These are phyloP conservation scores for Brenthis ino DNA, from an alignment of 2,888 invertebrate genomes.

Conservation along the genomic window DNA sequence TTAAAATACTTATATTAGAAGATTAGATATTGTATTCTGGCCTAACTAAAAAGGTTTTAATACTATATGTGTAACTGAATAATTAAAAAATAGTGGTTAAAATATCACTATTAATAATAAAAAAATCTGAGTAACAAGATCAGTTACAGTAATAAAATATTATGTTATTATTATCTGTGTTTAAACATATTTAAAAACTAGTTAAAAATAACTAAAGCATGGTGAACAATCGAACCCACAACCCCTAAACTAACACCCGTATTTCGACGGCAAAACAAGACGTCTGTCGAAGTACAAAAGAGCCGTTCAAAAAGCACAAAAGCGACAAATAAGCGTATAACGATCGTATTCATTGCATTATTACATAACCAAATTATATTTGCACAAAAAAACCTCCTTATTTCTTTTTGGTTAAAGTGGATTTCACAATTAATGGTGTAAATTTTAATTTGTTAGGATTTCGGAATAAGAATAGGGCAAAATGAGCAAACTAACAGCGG, in stretches of 20 bases:
- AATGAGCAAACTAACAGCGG: constrained; percentile 60
- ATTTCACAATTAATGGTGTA: constrained; percentile 38
- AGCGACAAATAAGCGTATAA: constrained; percentile 76
- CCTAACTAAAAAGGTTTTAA: no score
- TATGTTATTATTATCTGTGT: no score
- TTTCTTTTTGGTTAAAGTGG: constrained; percentile 17
- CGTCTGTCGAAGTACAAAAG: constrained; percentile 70
- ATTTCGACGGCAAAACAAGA: constrained; percentile 65
- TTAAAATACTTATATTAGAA: no score
- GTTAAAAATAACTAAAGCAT: constrained; percentile 12
- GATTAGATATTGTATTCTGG: no score
- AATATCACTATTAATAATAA: no score
- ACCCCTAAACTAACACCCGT: constrained; percentile 53
- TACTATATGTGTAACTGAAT: no score
- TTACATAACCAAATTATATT: constrained; percentile 45
- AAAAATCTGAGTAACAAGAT: no score
- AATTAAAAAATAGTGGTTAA: no score
- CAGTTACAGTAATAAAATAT: no score
- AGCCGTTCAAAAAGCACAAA: constrained; percentile 61
- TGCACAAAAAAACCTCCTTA: constrained; percentile 30
- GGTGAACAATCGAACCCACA: constrained; percentile 28
- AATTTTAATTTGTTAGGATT: constrained; percentile 42
- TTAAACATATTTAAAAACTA: constrained; percentile 3
- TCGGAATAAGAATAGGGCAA: constrained; percentile 52
- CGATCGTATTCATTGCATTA: constrained; percentile 71